Base-by-base conservation (phyloP, 2,797 vertebrate genomes). In the Ctenopoma kingsleyae region DNA sequence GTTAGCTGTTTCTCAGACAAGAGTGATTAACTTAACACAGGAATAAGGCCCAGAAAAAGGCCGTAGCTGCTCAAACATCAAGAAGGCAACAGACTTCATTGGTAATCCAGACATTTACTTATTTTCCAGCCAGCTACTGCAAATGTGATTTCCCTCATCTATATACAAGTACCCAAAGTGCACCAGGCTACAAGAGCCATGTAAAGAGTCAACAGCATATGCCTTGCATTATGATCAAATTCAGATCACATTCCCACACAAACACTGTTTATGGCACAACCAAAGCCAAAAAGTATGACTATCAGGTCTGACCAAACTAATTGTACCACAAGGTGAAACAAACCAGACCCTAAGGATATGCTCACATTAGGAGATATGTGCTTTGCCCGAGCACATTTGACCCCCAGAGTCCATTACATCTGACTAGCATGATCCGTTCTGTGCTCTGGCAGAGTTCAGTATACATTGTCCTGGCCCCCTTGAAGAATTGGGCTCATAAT, bases 61-160 rank as follows among this genome's bases (percentile, higher is more conserved):
- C 30, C 57, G 8, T 47, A 1, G 30, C 23, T 32, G 20, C 27
- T 20, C 55, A 47, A 6, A 48, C 43, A 35, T 55, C 16, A 44
- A 20, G 0, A 38, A 9, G 25, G 11, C 6, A 6, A 23, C 1
- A 1, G 25, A 44, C 44, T 61, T 10, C 9, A n/a, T 23, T 30
- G 25, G 27, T 32, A 16, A 46, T 46, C 52, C 52, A 48, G 40
- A 56, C 8, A 13, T 40, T 12, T 19, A 25, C 48, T 53, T 11
- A 9, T 32, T 56, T n/a, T 53, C 15, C 1, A 16, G 13, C 35
- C 15, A 27, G 25, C 17, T 16, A 5, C 27, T 43, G 32, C 50
- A 16, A 57, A 30, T 22, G n/a, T 44, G 60, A 52, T 53, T 53
- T 38, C 4, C 5, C 35, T 64, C 38, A 43, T 58, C 11, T 19